A percentile compares a stretch with the other conserved stretches of the same genome.
Evolutionary conservation across 2,888 invertebrate genomes (phyloP).

Genomic region (Cartodere bifasciata): DNA sequence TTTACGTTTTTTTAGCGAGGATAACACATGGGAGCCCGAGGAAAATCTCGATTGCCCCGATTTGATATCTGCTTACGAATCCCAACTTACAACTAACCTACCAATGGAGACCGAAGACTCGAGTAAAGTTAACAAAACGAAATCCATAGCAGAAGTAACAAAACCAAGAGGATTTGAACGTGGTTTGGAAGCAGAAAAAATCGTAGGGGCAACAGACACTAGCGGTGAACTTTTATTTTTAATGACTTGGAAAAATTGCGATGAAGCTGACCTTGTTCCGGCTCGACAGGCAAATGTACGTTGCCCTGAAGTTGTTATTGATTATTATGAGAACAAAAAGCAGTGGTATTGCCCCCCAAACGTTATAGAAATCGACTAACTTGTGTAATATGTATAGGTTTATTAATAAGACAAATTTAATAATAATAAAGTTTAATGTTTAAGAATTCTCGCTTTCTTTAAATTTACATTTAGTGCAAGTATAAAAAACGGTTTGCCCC

Average conservation of each 20-base stretch:
- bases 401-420: too few species aligned
- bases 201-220: constrained; percentile 83
- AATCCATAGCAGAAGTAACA: constrained; percentile 32
- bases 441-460: constrained; percentile 66
- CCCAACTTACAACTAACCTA: constrained; percentile 19
- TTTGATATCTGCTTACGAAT: constrained; percentile 41
- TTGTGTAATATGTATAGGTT: too few species aligned
- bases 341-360: constrained; percentile 27
- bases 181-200: constrained; percentile 69
- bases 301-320: constrained; percentile 49
- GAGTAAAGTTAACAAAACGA: constrained; percentile 27
- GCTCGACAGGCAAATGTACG: constrained; percentile 47
- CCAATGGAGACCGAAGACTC: constrained; percentile 14
- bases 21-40: constrained; percentile 80
- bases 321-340: constrained; percentile 46
- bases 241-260: constrained; percentile 70
- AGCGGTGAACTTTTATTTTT: constrained; percentile 79
- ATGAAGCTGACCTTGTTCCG: constrained; percentile 51
- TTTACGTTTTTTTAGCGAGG: constrained; percentile 32
- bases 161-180: constrained; percentile 62
- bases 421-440: too few species aligned
- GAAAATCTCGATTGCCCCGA: constrained; percentile 64
- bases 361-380: constrained; percentile 28
- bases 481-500: constrained; percentile 98
- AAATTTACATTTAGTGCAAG: constrained; percentile 83